These are phyloP conservation scores for Patella pellucida DNA, from an alignment of 2,888 invertebrate species.

Conservation along the genomic window DNA sequence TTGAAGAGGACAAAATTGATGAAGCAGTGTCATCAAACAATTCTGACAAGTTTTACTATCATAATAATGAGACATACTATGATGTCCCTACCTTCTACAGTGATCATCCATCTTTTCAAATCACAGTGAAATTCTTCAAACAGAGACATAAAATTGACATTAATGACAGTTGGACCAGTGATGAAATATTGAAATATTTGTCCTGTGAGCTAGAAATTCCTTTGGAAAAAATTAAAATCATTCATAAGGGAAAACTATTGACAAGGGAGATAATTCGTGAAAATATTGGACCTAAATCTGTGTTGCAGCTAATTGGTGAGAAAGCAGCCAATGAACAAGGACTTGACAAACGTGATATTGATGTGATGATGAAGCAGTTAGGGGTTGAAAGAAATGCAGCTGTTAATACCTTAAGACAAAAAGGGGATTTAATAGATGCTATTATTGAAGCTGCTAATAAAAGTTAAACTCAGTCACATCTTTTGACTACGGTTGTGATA, in stretches of 20 bases:
- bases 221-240: conserved; percentile 56
- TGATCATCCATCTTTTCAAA: conserved; percentile 30
- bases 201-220: conserved; percentile 48
- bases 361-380: conserved; percentile 55
- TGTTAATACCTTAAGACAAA: conserved; percentile 45
- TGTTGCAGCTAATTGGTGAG: conserved; percentile 60
- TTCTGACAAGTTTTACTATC: conserved; percentile 29
- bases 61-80: conserved; percentile 34
- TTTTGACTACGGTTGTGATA: too few relatives aligned
- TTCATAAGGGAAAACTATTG: conserved; percentile 57
- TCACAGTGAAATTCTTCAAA: conserved; percentile 55
- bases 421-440: conserved; percentile 56
- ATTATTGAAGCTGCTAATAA: conserved; percentile 40
- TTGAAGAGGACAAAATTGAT: not conserved
- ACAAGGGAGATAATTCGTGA: conserved; percentile 28
- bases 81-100: conserved; percentile 46
- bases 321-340: conserved; percentile 47
- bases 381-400: conserved; percentile 55
- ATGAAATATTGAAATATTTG: conserved; percentile 47
- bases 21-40: not conserved
- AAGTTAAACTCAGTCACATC: not conserved
- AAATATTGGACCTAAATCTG: conserved; percentile 46
- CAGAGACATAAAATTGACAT: conserved; percentile 48
- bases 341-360: conserved; percentile 52
- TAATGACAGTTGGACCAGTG: conserved; percentile 49